These are phyloP conservation scores for Panulirus ornatus DNA, from an alignment of 1,140 invertebrate genomes.

Conservation along the genomic window DNA sequence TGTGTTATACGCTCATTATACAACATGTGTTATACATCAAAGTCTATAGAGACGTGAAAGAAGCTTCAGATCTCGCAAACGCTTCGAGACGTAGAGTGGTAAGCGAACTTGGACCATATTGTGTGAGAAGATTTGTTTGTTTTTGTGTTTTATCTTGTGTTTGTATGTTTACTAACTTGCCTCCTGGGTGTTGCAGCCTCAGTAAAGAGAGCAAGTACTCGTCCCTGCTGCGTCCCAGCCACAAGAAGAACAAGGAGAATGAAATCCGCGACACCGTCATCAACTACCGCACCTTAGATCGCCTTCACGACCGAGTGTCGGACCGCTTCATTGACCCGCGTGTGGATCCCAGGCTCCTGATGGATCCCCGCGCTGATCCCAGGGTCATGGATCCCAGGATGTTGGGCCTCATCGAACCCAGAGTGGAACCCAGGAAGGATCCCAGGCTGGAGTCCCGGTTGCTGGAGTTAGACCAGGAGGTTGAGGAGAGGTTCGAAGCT, in stretches of 20 bases:
- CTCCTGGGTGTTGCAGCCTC: constrained; percentile 19
- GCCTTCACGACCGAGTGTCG: constrained; percentile 51
- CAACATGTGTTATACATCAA: not conserved
- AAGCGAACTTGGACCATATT: not conserved
- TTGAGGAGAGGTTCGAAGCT: not conserved
- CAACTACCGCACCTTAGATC: constrained; percentile 65
- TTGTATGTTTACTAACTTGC: not conserved
- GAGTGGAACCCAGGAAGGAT: constrained; percentile 15
- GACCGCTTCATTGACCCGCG: constrained; percentile 65
- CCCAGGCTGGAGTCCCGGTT: constrained; percentile 18
- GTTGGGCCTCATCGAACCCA: not conserved
- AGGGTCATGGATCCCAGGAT: constrained; percentile 22
- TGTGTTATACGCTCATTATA: not conserved
- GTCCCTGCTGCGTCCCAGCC: constrained; percentile 39
- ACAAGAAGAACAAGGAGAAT: constrained; percentile 68
- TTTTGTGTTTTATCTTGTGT: not conserved
- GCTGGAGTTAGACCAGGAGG: constrained; percentile 35
- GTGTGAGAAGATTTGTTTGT: not conserved
- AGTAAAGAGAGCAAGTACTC: constrained; percentile 64
- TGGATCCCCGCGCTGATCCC: constrained; percentile 38
- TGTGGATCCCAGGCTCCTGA: constrained; percentile 55
- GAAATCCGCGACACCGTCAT: constrained; percentile 41
- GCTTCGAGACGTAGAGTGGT: not conserved
- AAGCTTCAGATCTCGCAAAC: too few relatives aligned
- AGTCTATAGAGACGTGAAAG: too few relatives aligned